Conservation (phyloP, 1,140 invertebrate genomes). For the Sitobion miscanthi region DNA sequence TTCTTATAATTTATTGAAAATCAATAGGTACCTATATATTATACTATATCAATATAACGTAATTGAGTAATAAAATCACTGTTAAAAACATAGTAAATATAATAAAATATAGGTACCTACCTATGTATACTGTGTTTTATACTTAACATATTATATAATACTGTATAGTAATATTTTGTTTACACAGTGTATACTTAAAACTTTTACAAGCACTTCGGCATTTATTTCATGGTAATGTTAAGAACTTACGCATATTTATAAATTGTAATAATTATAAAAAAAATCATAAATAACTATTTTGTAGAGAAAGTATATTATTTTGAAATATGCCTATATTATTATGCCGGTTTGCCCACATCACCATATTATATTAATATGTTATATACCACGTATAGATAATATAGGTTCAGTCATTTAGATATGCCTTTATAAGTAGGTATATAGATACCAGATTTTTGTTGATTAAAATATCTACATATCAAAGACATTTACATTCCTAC, state of each 20-base stretch:
- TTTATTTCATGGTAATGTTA: background rate
- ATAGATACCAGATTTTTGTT: background rate
- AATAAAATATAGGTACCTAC: too few relatives aligned
- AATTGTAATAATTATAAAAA: background rate
- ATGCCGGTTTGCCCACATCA: conserved; percentile 20
- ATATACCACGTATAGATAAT: background rate
- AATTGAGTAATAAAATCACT: too few relatives aligned
- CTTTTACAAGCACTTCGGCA: background rate
- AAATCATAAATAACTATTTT: background rate
- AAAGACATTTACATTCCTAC: too few relatives aligned
- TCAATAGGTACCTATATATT: background rate
- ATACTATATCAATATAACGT: background rate
- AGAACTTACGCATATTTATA: background rate
- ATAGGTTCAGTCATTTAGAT: background rate
- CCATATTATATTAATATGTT: background rate
- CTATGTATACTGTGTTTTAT: background rate
- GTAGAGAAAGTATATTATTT: background rate
- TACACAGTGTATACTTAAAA: background rate
- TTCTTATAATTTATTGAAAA: background rate
- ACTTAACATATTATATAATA: background rate
- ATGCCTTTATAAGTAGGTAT: background rate
- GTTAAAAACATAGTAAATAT: too few relatives aligned
- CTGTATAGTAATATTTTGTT: background rate
- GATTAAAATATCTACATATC: background rate
- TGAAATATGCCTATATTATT: background rate